Percentiles rank a stretch among this genome's conserved stretches.
Evolutionary conservation across 2,888 invertebrate species (phyloP).

Genomic region (Epinotia nisella): DNA sequence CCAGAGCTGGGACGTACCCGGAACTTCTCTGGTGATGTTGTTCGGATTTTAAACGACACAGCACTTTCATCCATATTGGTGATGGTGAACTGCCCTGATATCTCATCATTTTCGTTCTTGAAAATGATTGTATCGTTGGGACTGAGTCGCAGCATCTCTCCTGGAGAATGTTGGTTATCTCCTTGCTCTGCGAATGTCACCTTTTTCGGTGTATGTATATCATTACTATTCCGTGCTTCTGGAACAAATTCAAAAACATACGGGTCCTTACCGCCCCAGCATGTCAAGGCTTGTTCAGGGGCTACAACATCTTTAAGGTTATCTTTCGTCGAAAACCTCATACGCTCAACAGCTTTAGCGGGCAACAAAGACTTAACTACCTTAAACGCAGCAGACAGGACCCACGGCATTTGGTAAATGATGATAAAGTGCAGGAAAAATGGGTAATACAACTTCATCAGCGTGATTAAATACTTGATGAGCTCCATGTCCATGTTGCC

Average conservation of each 20-base stretch:
- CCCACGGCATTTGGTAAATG: slow-evolving; percentile 97
- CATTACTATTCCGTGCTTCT: slow-evolving; percentile 76
- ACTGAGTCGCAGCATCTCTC: slow-evolving; percentile 85
- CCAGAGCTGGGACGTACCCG: slow-evolving; percentile 96
- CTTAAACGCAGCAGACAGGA: slow-evolving; percentile 95
- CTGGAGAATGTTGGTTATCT: slow-evolving; percentile 70
- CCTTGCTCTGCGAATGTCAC: slow-evolving; percentile 73
- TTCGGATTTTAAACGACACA: slow-evolving; percentile 91
- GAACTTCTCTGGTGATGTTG: slow-evolving; percentile 98
- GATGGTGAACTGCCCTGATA: slow-evolving; percentile 87
- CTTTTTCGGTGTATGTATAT: slow-evolving; percentile 77
- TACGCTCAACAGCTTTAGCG: slow-evolving; percentile 93
- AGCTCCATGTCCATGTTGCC: slow-evolving; percentile 96
- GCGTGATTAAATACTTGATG: slow-evolving; percentile 92
- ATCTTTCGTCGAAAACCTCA: slow-evolving; percentile 92
- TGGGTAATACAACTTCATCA: slow-evolving; percentile 96
- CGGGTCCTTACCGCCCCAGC: slow-evolving; percentile 92
- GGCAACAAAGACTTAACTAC: slow-evolving; percentile 94
- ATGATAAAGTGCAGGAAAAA: slow-evolving; percentile 94
- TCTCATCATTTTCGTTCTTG: slow-evolving; percentile 87
- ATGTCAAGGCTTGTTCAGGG: slow-evolving; percentile 88
- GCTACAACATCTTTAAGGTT: slow-evolving; percentile 90
- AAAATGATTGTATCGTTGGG: slow-evolving; percentile 90
- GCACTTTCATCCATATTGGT: slow-evolving; percentile 87
- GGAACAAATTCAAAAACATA: slow-evolving; percentile 90